A percentile compares a stretch with the other conserved stretches of the same genome.
Conservation (phyloP, 2,888 invertebrate genomes). For the Prosopocoilus inquinatus region DNA sequence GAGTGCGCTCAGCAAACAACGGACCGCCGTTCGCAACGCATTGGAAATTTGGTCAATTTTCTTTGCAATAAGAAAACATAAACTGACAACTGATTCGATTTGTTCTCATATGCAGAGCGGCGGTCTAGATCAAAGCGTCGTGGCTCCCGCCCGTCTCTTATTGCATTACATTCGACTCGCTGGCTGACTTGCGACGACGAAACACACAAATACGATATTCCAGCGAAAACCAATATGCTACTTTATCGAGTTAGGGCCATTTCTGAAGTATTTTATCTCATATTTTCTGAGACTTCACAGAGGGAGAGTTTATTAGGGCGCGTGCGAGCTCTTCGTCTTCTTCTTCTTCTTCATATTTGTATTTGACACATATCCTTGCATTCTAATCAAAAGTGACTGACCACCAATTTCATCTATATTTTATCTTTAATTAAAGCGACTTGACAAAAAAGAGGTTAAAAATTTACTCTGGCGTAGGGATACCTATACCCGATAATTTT, state of each 20-base stretch:
- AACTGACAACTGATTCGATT: constrained; percentile 48
- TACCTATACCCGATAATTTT: too few species aligned
- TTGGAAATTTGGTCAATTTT: constrained; percentile 41
- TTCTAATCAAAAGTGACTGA: too few species aligned
- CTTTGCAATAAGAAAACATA: constrained; percentile 40
- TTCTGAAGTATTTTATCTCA: constrained; percentile 1
- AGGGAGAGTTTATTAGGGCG: too few species aligned
- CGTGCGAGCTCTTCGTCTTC: too few species aligned
- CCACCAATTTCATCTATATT: too few species aligned
- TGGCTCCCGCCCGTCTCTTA: constrained; percentile 21
- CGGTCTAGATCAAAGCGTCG: constrained; percentile 18
- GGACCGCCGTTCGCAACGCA: constrained; percentile 23
- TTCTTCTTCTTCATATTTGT: too few species aligned
- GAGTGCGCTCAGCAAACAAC: too few species aligned
- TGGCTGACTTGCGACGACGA: constrained; percentile 11
- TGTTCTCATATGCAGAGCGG: constrained; percentile 45
- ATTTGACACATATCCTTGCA: too few species aligned
- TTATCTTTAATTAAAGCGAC: too few species aligned
- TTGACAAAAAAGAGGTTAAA: too few species aligned
- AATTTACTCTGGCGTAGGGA: too few species aligned
- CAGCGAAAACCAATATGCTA: constrained; percentile 16
- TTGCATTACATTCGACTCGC: constrained; percentile 22
- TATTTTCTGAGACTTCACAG: too few species aligned
- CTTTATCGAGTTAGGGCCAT: constrained; percentile 17
- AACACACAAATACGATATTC: constrained; percentile 16